phyloP scores from a whole-genome alignment of 2,797 vertebrate genomes.

The Notoglanidium macrostoma region DNA sequence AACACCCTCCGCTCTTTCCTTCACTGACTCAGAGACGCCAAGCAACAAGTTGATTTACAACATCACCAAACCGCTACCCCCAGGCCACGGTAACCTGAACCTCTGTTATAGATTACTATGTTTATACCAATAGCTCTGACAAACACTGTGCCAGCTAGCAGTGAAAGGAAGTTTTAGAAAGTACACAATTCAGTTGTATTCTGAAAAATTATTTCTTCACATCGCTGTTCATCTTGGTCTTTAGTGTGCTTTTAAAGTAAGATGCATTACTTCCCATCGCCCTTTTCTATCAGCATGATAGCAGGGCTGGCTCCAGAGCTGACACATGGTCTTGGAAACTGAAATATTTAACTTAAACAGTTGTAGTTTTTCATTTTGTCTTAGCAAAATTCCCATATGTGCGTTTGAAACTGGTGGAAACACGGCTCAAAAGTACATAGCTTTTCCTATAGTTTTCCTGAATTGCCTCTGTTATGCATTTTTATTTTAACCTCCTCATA shows the following conservation, averaged over 20 bases:
- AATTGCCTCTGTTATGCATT: neutral
- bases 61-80: slow-evolving; percentile 83
- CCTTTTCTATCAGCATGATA: neutral
- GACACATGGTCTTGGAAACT: neutral
- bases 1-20: slow-evolving; percentile 85
- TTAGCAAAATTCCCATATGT: neutral
- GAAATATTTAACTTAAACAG: neutral
- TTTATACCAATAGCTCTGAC: slow-evolving; percentile 27
- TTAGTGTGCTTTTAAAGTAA: neutral
- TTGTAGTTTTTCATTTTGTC: neutral
- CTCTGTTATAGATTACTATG: slow-evolving; percentile 29
- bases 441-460: neutral
- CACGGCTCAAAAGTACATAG: neutral
- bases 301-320: neutral
- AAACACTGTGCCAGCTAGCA: neutral
- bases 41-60: slow-evolving; percentile 88
- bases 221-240: neutral
- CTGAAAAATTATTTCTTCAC: neutral
- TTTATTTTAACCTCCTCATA: neutral
- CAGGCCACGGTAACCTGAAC: slow-evolving; percentile 82
- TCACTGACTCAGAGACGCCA: slow-evolving; percentile 83
- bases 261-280: no score
- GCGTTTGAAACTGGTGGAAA: neutral
- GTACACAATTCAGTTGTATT: neutral
- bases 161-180: neutral